Evolutionary conservation across 2,888 invertebrate species (phyloP).

Genomic region (Dendrolimus houi): DNA sequence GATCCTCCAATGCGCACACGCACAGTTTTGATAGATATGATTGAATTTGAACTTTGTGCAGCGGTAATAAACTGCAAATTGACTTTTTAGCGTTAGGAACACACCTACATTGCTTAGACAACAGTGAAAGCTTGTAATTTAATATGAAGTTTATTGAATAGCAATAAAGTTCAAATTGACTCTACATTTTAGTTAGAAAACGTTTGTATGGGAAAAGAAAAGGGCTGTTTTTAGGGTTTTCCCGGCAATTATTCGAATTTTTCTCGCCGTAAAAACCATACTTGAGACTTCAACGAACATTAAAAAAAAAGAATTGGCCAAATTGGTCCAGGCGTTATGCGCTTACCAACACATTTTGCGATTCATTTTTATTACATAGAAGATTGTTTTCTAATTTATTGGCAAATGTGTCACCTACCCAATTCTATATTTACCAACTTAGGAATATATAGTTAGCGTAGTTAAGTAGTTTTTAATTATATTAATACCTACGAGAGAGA

Average conservation of each 20-base stretch:
- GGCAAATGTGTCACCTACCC: no score
- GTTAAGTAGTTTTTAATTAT: no score
- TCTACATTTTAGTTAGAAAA: constrained; percentile 12
- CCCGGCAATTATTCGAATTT: constrained; percentile 11
- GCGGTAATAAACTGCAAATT: no score
- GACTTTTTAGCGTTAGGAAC: constrained; percentile 10
- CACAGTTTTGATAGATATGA: constrained; percentile 17
- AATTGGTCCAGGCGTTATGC: constrained; percentile 10
- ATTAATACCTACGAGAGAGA: no score
- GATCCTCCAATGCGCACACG: constrained; percentile 13
- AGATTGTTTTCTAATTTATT: no score
- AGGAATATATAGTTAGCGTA: no score
- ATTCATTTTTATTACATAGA: no score
- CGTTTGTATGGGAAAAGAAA: constrained; percentile 11
- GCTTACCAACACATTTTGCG: constrained; percentile 5
- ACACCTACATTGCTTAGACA: constrained; percentile 15
- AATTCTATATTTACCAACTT: no score
- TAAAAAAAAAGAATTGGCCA: constrained; percentile 8
- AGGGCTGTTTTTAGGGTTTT: constrained; percentile 10
- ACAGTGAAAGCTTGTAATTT: constrained; percentile 15
- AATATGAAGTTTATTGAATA: constrained; percentile 13
- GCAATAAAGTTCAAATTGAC: constrained; percentile 9
- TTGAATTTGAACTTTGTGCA: no score
- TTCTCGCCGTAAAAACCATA: constrained; percentile 6
- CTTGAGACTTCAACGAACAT: constrained; percentile 4